Base-by-base conservation (phyloP, 2,888 invertebrate species). In the Sinotaia quadrata region DNA sequence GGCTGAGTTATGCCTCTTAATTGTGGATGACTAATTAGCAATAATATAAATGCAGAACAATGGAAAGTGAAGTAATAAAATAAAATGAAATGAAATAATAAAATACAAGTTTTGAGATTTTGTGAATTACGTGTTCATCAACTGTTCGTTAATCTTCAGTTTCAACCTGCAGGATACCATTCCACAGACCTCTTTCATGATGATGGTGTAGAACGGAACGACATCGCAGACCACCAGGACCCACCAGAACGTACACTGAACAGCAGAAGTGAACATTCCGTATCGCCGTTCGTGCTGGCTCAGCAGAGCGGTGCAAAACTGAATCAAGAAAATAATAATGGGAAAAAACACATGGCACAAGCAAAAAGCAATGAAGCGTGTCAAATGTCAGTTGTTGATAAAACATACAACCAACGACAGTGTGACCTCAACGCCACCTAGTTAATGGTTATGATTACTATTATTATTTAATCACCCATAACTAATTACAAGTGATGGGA, bases 221-320 rank as follows among this genome's bases (percentile, higher is more conserved):
- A 81, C 63, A 44, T 81, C 82, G n/a, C 76, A 68, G 5, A 80
- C n/a, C 5, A 79, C 24, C 8, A 74, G 60, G 10, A 86, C 61
- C 2, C 80, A 47, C 83, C 84, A 86, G 68, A 82, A 85, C 0
- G 81, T 36, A 66, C 82, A 87, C 51, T 81, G 75, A 5, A 86
- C 67, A 4, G 82, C 83, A 4, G 85, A 85, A 0, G 85, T 82
- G 29, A 80, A 73, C 10, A 79, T 62, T 4, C 84, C 82, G 36
- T 74, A 75, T 12, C 67, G 47, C 51, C 82, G 72, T 52, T 84
- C 85, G 2, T 78, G 59, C 49, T 81, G 81, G 8, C 80, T 75
- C 21, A 85, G 52, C 10, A 72, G 21, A 2, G 67, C 59, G 3
- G 56, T 27, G 36, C 56, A 56, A 12, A 34, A 18, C 65, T 65